Conservation (phyloP, 2,113 vertebrate genomes). For the Lipophrys pholis region DNA sequence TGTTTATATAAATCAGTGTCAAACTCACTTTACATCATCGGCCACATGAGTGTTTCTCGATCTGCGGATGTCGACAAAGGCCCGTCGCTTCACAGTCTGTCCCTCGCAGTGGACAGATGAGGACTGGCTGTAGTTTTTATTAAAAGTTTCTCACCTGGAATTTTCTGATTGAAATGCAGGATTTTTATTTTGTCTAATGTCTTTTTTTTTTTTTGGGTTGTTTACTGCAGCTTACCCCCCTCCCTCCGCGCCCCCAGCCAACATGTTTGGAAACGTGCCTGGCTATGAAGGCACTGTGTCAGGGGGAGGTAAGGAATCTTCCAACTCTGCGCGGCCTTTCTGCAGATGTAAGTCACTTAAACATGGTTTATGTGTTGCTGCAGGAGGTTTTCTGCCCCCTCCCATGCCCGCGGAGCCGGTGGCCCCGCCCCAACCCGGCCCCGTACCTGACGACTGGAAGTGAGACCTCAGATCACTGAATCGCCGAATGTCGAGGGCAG, state of each 20-base stretch:
- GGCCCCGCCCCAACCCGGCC: conserved; percentile 54
- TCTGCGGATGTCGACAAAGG: no score
- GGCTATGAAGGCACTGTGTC: conserved; percentile 75
- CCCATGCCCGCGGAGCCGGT: conserved; percentile 61
- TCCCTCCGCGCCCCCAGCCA: conserved; percentile 34
- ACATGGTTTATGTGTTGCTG: neutral
- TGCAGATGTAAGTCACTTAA: neutral
- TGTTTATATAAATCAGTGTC: no score
- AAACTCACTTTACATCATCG: no score
- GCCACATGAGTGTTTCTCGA: no score
- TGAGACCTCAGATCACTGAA: conserved; percentile 21
- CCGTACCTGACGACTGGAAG: conserved; percentile 55
- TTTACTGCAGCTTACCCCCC: conserved; percentile 61
- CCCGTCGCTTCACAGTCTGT: no score
- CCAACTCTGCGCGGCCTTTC: neutral
- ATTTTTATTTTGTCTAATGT: no score
- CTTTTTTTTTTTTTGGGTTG: neutral
- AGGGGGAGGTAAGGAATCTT: conserved; percentile 69
- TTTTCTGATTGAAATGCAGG: no score
- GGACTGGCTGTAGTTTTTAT: no score
- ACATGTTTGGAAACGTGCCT: conserved; percentile 68
- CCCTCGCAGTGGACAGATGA: no score
- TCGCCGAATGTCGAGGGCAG: neutral
- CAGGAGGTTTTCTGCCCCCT: conserved; percentile 75
- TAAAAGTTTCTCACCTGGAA: no score